Conservation (phyloP, 2,888 invertebrate genomes). For the Polia nebulosa region DNA sequence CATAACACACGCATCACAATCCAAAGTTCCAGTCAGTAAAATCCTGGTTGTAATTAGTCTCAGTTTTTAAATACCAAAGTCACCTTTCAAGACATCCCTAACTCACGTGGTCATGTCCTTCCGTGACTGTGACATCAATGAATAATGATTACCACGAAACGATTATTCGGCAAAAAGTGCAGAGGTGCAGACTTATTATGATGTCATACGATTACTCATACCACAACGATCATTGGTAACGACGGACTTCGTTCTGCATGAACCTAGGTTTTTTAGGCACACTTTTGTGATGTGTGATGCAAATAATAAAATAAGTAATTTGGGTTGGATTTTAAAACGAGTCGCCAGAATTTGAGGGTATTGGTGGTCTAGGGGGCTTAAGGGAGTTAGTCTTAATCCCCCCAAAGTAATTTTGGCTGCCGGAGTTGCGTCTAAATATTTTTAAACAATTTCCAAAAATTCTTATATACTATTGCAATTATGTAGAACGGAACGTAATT, state of each 20-base stretch:
- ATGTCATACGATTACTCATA: constrained; percentile 66
- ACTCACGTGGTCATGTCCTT: background rate
- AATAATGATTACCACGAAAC: constrained; percentile 29
- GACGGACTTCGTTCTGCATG: background rate
- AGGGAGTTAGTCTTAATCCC: too few relatives aligned
- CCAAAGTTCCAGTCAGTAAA: background rate
- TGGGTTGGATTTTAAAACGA: too few relatives aligned
- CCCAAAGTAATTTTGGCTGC: too few relatives aligned
- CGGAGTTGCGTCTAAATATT: too few relatives aligned
- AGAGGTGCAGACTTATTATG: constrained; percentile 58
- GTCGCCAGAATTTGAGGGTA: too few relatives aligned
- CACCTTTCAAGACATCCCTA: background rate
- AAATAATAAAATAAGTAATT: too few relatives aligned
- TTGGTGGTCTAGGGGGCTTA: too few relatives aligned
- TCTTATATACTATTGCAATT: too few relatives aligned
- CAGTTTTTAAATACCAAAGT: background rate
- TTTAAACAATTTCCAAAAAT: too few relatives aligned
- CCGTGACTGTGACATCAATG: background rate
- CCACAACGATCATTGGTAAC: constrained; percentile 58
- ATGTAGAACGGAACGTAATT: too few relatives aligned
- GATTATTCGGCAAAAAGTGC: constrained; percentile 51
- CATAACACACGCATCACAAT: too few relatives aligned
- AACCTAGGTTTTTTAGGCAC: constrained; percentile 12
- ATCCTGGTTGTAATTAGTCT: background rate
- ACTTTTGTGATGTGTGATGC: background rate